Evolutionary conservation across 1,140 invertebrate species (phyloP), one percentile per base, ranked within the genome.

Genomic region (Calliphora vicina): DNA sequence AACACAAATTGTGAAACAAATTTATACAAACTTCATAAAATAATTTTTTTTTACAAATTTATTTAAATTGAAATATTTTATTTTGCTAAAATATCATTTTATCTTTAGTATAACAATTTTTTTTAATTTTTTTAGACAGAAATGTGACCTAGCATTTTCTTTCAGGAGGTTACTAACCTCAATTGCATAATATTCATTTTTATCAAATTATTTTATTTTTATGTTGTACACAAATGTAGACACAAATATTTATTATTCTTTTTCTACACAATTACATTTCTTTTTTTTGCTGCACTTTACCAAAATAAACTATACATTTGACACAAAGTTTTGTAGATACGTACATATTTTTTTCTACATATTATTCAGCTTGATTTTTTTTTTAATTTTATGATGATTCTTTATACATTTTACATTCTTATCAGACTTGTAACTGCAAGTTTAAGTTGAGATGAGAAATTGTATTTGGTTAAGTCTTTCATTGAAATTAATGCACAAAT

Each of bases 301-400:
- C 61, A 35, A 10, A 23, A 25, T 67, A 67, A 67, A 67, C 20
- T 23, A n/a, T 25, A 10, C 35, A 67, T 67, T 67, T 67, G 61
- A 67, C 20, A 67, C n/a, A 67, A 67, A 67, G 61, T 67, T 57
- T 57, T 67, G 61, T 23, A 67, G 9, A 67, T 67, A 6, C 1
- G 13, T 43, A 43, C 12, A 43, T 43, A 50, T 67, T 67, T 67
- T 67, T 67, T 67, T 23, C 9, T 67, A n/a, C 0, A 25, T 67
- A 23, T 25, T 67, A n/a, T n/a, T n/a, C n/a, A n/a, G n/a, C n/a
- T n/a, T n/a, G n/a, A n/a, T n/a, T 57, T 57, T 57, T 57, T 57
- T 57, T 17, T 17, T 25, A 67, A 43, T 78, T 78, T 78, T 78
- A 78, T 78, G 74, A 78, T 78, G 20, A 78, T 78, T 43, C 74